Evolutionary conservation across 2,113 vertebrate genomes (phyloP).

Genomic region (Ciconia stormi): DNA sequence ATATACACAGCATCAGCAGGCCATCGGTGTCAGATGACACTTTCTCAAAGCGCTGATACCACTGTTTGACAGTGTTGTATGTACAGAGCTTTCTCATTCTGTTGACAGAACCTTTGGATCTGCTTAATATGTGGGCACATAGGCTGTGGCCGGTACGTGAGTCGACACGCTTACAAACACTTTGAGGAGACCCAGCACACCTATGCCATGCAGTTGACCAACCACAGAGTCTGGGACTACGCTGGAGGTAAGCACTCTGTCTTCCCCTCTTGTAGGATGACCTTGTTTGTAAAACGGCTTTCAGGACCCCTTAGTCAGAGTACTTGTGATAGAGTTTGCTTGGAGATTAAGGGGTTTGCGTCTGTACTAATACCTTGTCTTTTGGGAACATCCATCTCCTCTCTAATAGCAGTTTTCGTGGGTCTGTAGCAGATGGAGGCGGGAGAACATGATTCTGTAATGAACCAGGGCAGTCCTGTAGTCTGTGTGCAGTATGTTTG

Average conservation of each 20-base stretch:
- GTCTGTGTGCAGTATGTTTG: neutral
- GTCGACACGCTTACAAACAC: constrained; percentile 95
- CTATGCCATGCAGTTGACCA: constrained; percentile 98
- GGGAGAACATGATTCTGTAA: neutral
- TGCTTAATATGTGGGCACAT: constrained; percentile 98
- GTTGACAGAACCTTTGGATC: constrained; percentile 95
- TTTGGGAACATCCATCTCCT: neutral
- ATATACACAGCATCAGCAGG: no score
- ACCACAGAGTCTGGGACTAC: constrained; percentile 98
- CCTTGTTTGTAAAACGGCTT: neutral
- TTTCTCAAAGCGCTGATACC: neutral
- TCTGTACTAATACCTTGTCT: neutral
- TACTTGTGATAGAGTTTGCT: neutral
- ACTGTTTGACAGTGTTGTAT: neutral
- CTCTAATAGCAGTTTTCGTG: neutral
- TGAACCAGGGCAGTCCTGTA: neutral
- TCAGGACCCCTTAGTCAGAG: rapidly evolving
- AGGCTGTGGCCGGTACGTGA: constrained; percentile 94
- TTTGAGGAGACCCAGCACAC: constrained; percentile 99
- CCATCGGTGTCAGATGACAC: rapidly evolving
- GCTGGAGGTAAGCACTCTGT: constrained; percentile 82
- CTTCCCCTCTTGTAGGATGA: neutral
- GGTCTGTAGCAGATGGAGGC: neutral
- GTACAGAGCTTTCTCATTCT: neutral
- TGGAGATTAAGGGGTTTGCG: neutral